Evolutionary conservation across 2,113 vertebrate genomes (phyloP), one percentile per base, ranked within the genome.

Genomic region (Phyllostomus hastatus): DNA sequence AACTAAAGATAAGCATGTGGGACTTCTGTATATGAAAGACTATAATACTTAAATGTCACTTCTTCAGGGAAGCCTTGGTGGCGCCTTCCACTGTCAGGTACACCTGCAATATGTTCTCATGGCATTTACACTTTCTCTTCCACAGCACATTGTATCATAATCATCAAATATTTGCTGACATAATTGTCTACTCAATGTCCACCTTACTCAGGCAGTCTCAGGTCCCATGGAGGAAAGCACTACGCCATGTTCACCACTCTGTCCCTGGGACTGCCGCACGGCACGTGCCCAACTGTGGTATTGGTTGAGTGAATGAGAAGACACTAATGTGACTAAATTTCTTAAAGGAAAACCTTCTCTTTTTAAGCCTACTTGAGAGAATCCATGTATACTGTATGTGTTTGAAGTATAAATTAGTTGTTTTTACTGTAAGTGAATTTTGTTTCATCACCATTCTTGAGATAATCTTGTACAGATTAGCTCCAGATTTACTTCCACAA

Each of bases 391-490:
- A 38, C 41, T 43, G 16, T 48, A 61, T 93, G 52, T 41, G 31
- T 35, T 28, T 92, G 28, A 85, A 91, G 35, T 46, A 75, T 12
- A 88, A 88, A 70, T 46, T 33, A 72, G 46, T 90, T 72, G 31
- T 76, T 85, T 61, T 83, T 64, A 69, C 38, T 50, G 1, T 43
- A 73, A 80, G 57, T 86, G 59, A 97, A 86, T 91, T 88, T 88
- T 88, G 61, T 79, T 95, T 95, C 83, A 87, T 87, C 35, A 28
- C 26, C 46, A 52, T 95, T 84, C 61, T 88, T 96, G 38, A 82
- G 64, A 64, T 80, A 86, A 92, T 95, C 75, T 96, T 38, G 69
- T 19, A 87, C 24, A 96, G 82, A 79, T 96, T 91, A 66, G 57
- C 31, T 88, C 91, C 66, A 94, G 75, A 70, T 92, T 90, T 81